Percentiles rank a stretch among this genome's conserved stretches.
Evolutionary conservation across 2,113 vertebrate species (phyloP).

Genomic region (Microtus pennsylvanicus): DNA sequence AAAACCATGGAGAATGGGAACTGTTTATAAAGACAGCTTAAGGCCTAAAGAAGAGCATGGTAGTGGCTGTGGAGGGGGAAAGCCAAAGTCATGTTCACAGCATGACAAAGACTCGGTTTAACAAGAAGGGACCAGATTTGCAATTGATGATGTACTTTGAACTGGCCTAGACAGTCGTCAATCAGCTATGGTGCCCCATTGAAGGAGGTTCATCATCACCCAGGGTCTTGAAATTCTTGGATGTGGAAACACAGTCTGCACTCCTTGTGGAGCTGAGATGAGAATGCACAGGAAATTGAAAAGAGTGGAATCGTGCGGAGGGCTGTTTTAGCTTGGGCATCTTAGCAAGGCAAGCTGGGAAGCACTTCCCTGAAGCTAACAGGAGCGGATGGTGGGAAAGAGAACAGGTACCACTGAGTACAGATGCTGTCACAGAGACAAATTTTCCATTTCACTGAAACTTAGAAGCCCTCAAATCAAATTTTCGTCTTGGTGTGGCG

Average conservation of each 20-base stretch:
- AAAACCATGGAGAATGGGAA: not conserved
- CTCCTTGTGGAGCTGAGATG: not conserved
- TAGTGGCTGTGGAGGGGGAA: not conserved
- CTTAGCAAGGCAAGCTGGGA: not conserved
- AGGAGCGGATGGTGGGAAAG: not conserved
- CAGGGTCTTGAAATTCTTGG: rapidly evolving
- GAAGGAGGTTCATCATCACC: not conserved
- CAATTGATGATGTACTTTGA: not conserved
- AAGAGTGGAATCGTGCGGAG: not conserved
- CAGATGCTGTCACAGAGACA: conserved; percentile 35
- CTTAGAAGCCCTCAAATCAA: conserved; percentile 39
- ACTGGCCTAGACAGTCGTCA: not conserved
- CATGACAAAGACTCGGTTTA: not conserved
- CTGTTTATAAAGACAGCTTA: not conserved
- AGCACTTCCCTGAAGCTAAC: not conserved
- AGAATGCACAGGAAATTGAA: not conserved
- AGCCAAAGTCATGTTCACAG: not conserved
- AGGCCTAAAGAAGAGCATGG: not conserved
- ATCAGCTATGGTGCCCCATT: not conserved
- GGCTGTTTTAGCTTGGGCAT: not conserved
- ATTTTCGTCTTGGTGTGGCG: conserved; percentile 1
- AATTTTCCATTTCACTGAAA: conserved; percentile 46
- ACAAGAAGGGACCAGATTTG: not conserved
- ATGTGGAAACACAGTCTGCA: not conserved
- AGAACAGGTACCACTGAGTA: conserved; percentile 1